These are phyloP conservation scores for Varanus salvator DNA, from an alignment of 2,113 vertebrate species.

Conservation along the genomic window DNA sequence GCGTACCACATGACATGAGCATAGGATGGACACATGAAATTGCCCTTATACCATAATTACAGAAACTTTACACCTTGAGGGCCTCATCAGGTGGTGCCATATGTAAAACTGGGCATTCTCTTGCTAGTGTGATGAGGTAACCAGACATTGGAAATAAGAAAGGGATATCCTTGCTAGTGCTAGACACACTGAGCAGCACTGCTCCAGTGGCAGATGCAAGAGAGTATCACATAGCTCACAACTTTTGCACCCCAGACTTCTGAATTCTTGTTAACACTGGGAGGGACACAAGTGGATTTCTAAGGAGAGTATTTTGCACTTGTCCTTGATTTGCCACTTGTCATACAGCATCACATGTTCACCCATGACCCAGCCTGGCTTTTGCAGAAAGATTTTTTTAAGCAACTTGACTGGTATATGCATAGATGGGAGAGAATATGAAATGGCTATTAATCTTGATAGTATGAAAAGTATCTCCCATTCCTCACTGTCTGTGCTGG, in stretches of 20 bases:
- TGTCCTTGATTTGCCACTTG: neutral
- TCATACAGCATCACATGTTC: no score
- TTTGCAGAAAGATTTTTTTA: neutral
- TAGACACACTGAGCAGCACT: no score
- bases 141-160: no score
- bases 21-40: neutral
- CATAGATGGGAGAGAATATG: neutral
- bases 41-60: neutral
- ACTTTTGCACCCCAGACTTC: no score
- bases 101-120: no score
- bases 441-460: neutral
- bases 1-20: neutral
- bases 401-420: neutral
- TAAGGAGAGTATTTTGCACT: neutral
- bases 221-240: no score
- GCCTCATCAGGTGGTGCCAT: no score
- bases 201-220: no score
- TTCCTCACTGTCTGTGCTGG: neutral
- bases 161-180: no score
- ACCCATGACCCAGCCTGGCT: neutral
- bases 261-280: neutral
- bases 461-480: neutral
- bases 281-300: neutral
- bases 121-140: no score
- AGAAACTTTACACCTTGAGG: no score